Base-by-base conservation (phyloP, 2,797 vertebrate species). In the Benthosema pterotum region DNA sequence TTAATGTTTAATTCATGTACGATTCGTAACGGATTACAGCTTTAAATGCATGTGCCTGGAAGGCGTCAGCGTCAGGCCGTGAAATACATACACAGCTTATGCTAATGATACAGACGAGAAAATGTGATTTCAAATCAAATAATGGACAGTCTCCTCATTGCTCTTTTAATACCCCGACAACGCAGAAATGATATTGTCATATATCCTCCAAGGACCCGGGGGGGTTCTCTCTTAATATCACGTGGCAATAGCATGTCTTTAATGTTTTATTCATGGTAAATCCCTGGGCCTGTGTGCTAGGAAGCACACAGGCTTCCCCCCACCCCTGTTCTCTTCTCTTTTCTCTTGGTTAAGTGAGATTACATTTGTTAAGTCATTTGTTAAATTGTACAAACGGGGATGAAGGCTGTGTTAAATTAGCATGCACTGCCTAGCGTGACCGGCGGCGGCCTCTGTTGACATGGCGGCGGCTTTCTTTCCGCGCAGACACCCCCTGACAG, bases 181-280 rank as follows among this genome's bases (percentile, higher is more conserved):
- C 56, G 57, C 42, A 59, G 59, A 16, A 60, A 78, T 60, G 19
- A 49, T 63, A 63, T 63, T 22, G 57, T 57, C 52, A 12, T n/a
- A n/a, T n/a, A n/a, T 67, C 77, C 72, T 69, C 60, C 60, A 67
- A 77, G 70, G 56, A 59, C 42, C 42, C 47, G 38, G 47, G 48
- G 46, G 18, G 69, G 77, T 73, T 75, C 55, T 70, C 56, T 71
- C 45, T 75, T 68, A 46, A 65, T 67, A 58, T 65, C 43, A 58
- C n/a, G 19, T n/a, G 46, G 16, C 19, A 45, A 45, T 56, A 48
- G 60, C 19, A 16, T 13, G 50, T 1, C n/a, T 7, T 12, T 78
- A 52, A 89, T 91, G 79, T 85, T 89, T 91, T 83, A 90, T 90
- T 89, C 86, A 90, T 87, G 65, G 38, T 9, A 5, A 65, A 69